Percentiles rank a stretch among this genome's conserved stretches.
These are phyloP conservation scores for Mastomys coucha DNA, from an alignment of 2,113 vertebrate genomes.

Conservation along the genomic window DNA sequence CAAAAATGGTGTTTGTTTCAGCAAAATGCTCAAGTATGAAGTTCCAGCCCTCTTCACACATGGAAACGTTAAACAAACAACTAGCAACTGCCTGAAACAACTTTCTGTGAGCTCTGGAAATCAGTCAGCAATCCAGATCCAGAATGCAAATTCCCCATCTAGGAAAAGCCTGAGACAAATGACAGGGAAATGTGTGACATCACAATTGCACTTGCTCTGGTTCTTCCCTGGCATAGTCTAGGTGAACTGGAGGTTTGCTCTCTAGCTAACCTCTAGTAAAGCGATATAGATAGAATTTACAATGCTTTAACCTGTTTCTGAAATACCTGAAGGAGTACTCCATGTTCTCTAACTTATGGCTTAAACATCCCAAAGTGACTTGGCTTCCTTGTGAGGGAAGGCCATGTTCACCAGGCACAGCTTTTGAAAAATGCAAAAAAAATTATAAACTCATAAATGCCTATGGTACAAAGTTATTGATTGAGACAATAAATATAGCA, in stretches of 20 bases:
- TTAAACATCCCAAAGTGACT: not conserved
- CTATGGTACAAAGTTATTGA: not conserved
- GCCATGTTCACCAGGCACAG: not conserved
- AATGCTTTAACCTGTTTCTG: not conserved
- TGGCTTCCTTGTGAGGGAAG: not conserved
- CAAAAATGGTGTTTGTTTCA: not conserved
- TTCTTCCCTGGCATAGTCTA: not conserved
- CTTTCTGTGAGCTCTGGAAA: not conserved
- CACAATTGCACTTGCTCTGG: not conserved
- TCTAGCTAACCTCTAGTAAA: not conserved
- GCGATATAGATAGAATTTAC: not conserved
- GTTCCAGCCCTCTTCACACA: not conserved
- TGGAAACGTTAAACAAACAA: constrained; percentile 14
- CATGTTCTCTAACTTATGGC: not conserved
- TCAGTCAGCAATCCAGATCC: not conserved
- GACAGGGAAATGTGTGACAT: not conserved
- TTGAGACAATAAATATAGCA: not conserved
- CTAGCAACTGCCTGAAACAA: not conserved
- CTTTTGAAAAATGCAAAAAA: not conserved
- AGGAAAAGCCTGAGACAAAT: not conserved
- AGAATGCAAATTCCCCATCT: not conserved
- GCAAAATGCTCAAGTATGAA: not conserved
- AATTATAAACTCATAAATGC: not conserved
- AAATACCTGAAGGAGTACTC: not conserved
- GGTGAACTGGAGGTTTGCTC: not conserved